Conservation (phyloP, 2,888 invertebrate genomes). For the Thymelicus acteon region DNA sequence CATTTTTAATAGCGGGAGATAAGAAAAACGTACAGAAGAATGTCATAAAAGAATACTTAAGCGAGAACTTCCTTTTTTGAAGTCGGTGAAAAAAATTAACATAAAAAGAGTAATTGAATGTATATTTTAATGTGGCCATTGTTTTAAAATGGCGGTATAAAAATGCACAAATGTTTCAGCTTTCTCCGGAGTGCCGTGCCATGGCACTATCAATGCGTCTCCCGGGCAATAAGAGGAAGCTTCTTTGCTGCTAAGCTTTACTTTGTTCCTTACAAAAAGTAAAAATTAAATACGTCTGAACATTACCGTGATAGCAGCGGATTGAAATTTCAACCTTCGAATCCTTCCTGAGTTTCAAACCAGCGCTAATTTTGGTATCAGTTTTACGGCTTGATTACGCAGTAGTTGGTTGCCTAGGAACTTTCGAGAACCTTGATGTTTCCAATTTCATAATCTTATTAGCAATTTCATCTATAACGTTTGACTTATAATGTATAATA, state of each 20-base stretch:
- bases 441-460: too few species aligned
- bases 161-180: constrained; percentile 15
- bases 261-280: constrained; percentile 49
- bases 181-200: not conserved
- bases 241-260: constrained; percentile 59
- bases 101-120: constrained; percentile 8
- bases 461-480: too few species aligned
- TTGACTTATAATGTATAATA: too few species aligned
- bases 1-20: not conserved
- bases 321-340: constrained; percentile 3
- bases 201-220: constrained; percentile 54
- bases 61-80: not conserved
- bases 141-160: constrained; percentile 11
- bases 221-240: constrained; percentile 66
- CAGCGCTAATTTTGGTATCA: not conserved
- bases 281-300: constrained; percentile 56
- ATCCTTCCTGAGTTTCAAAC: not conserved
- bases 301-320: constrained; percentile 43
- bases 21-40: not conserved
- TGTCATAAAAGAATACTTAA: not conserved
- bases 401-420: too few species aligned
- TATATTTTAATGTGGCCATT: constrained; percentile 16
- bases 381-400: too few species aligned
- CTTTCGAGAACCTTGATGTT: too few species aligned
- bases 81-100: not conserved